Evolutionary conservation across 1,140 invertebrate genomes (phyloP), one percentile per base, ranked within the genome.

Genomic region (Diuraphis noxia): DNA sequence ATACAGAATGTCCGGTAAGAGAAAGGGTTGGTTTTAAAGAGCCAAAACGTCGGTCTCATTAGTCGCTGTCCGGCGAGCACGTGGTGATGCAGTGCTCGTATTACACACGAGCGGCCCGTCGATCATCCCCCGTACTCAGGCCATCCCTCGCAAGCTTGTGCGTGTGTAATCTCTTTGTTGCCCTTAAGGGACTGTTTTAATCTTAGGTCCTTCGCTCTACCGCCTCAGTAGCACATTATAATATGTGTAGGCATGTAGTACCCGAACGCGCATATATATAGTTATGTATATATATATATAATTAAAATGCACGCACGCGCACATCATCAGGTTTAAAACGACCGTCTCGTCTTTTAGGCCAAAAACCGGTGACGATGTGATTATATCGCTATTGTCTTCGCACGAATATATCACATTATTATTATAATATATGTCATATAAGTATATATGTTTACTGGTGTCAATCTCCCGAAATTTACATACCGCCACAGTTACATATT

Each of bases 51-150:
- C 38, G 87, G 63, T 77, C 88, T 77, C 52, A 90, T 90, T 90
- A 90, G 88, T 90, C 72, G 52, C 63, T 90, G 88, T 90, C 88
- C 88, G 88, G 40, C 72, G 23, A 88, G 36, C 49, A 63, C 87
- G 36, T 63, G 87, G 36, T 72, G 34, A 38, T 63, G 56, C 23
- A 25, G 38, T 63, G 52, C 49, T 40, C 86, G 34, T 40, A 46
- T 46, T 85, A 85, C 84, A 49, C 84, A 86, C 84, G 84, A 21
- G 2, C n/a, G n/a, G 23, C 40, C 84, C 84, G 84, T 86, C 84
- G 84, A 86, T 86, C 84, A 86, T 36, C 19, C n/a, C 43, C 34
- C 41, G 30, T 46, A 46, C 41, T 19, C 25, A 25, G 0, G 46
- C 84, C 43, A 34, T 86, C 43, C 21, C 43, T 0, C n/a, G 10